Percentiles rank a stretch among this genome's conserved stretches.
phyloP scores from a whole-genome alignment of 1,140 invertebrate species.

The Drosophila mojavensis region DNA sequence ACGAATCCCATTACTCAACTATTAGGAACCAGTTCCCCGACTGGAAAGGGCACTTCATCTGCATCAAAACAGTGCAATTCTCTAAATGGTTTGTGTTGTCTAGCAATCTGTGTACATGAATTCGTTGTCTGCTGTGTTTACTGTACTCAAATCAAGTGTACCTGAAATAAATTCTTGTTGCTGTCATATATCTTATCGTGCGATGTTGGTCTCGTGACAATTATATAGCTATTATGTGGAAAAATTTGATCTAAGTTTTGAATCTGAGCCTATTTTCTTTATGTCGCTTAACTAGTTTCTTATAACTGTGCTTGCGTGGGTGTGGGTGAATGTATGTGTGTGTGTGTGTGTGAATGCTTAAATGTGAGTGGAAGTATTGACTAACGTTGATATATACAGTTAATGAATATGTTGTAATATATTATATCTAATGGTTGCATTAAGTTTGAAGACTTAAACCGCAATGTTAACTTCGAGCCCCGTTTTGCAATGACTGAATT shows the following conservation, averaged over 20 bases:
- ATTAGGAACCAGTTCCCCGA: not conserved
- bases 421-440: constrained; percentile 50
- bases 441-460: constrained; percentile 69
- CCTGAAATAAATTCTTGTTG: constrained; percentile 71
- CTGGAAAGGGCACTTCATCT: constrained; percentile 30
- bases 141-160: constrained; percentile 63
- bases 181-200: constrained; percentile 31
- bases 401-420: constrained; percentile 10
- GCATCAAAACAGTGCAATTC: constrained; percentile 11
- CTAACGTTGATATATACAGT: constrained; percentile 29
- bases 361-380: constrained; percentile 4
- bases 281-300: constrained; percentile 14
- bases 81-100: constrained; percentile 26
- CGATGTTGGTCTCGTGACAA: constrained; percentile 27
- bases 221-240: constrained; percentile 11
- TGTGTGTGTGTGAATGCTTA: constrained; percentile 11
- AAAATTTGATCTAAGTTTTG: constrained; percentile 10
- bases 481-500: constrained; percentile 60
- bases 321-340: not conserved
- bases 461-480: constrained; percentile 84
- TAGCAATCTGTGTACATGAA: constrained; percentile 47
- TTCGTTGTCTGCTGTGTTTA: constrained; percentile 72
- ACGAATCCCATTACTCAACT: not conserved
- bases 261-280: constrained; percentile 33
- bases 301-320: constrained; percentile 3